Conservation (phyloP, 1,140 invertebrate genomes). For the Aricia agestis region DNA sequence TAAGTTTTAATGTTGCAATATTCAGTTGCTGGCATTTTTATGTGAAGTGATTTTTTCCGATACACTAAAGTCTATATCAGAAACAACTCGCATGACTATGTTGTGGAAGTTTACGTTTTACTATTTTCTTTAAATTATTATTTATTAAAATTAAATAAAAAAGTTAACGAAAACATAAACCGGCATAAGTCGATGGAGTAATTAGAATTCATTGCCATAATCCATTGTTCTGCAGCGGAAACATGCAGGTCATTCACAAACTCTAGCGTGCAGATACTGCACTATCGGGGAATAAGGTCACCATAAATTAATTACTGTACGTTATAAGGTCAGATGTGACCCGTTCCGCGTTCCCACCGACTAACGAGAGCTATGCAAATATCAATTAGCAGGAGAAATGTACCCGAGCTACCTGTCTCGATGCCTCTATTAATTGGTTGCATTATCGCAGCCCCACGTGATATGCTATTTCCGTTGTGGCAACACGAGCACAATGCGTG, state of each 20-base stretch:
- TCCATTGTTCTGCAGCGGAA: background rate
- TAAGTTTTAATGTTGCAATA: no score
- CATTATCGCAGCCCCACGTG: constrained; percentile 45
- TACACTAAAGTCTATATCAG: no score
- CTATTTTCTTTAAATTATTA: no score
- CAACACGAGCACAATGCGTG: constrained; percentile 26
- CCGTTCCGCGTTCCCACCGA: constrained; percentile 42
- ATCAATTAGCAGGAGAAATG: constrained; percentile 55
- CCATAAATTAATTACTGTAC: constrained; percentile 45
- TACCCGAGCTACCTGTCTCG: constrained; percentile 41
- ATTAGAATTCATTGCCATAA: background rate
- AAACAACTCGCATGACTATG: no score
- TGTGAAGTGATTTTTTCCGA: no score
- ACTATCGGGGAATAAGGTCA: constrained; percentile 18
- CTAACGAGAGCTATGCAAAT: constrained; percentile 51
- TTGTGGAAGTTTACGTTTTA: no score
- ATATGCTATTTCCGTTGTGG: constrained; percentile 43
- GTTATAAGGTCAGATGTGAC: constrained; percentile 47
- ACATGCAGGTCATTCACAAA: background rate
- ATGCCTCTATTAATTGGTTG: constrained; percentile 50
- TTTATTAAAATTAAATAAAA: background rate
- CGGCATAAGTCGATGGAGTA: background rate
- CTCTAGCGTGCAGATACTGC: constrained; percentile 1
- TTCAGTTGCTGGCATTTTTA: no score
- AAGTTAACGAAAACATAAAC: background rate